A percentile compares a stretch with the other conserved stretches of the same genome.
These are phyloP conservation scores for Thunnus thynnus DNA, from an alignment of 2,113 vertebrate species.

Conservation along the genomic window DNA sequence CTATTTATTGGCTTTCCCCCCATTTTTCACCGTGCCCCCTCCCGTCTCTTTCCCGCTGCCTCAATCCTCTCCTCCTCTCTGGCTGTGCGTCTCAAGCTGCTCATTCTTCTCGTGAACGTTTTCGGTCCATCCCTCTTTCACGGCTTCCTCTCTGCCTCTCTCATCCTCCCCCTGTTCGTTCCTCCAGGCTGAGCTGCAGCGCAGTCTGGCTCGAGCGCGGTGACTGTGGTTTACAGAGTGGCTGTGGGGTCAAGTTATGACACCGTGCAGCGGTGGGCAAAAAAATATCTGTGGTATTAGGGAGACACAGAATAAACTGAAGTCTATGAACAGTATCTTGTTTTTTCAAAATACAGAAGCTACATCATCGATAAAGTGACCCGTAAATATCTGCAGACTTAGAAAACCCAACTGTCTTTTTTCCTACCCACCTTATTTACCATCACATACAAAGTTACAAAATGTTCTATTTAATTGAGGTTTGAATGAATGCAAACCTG, in stretches of 20 bases:
- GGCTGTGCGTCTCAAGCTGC: conserved; percentile 55
- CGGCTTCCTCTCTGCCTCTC: conserved; percentile 40
- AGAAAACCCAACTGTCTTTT: neutral
- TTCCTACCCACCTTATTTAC: neutral
- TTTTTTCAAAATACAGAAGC: neutral
- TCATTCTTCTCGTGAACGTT: conserved; percentile 45
- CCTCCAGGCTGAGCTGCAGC: conserved; percentile 39
- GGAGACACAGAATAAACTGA: conserved; percentile 17
- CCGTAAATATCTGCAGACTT: neutral
- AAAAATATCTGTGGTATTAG: neutral
- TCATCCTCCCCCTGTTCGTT: conserved; percentile 27
- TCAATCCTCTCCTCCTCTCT: conserved; percentile 45
- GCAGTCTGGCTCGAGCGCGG: conserved; percentile 18
- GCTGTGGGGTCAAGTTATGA: conserved; percentile 22
- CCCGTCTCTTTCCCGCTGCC: conserved; percentile 48
- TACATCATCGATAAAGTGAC: neutral
- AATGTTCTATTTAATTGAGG: conserved; percentile 23
- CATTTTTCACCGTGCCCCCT: conserved; percentile 47
- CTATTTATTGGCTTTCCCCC: conserved; percentile 53
- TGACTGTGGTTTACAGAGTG: conserved; percentile 14
- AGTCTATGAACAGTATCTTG: neutral
- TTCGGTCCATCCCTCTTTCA: conserved; percentile 12
- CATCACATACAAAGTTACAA: conserved; percentile 1
- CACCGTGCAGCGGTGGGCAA: conserved; percentile 5
- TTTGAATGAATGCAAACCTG: neutral